Base-by-base conservation (phyloP, 2,113 vertebrate genomes). In the Bostrychus sinensis region DNA sequence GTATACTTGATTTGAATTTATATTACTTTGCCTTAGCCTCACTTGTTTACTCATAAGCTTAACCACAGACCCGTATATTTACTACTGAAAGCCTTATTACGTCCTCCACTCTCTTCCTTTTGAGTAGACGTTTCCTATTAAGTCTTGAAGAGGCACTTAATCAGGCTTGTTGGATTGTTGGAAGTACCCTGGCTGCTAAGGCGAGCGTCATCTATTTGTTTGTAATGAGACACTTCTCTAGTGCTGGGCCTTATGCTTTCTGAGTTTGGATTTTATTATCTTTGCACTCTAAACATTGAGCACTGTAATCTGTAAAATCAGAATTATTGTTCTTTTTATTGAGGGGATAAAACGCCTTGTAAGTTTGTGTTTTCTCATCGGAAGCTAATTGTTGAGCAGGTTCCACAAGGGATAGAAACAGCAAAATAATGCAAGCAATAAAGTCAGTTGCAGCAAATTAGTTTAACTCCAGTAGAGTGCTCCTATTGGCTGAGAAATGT, bases 91-190 rank as follows among this genome's bases (percentile, higher is more conserved):
- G 22, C 5, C 14, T 51, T 25, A n/a, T 16, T 16, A 23, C 23
- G 14, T 28, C 25, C 16, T 2, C 14, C 25, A 16, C 23, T 28
- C 14, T 30, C 23, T 19, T 7, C 16, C 7, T 25, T 51, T 51
- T n/a, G 7, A 51, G 26, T 45, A 50, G 61, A 51, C 50, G 5
- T 51, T 43, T 39, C 41, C 32, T 53, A 14, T 67, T 60, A 34
- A n/a, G 6, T 5, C 68, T 79, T 77, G 50, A 75, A 73, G 57
- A 56, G 50, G 28, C 66, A 62, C 67, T 69, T 57, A 26, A 75
- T 79, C 38, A 60, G 12, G 22, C 17, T 19, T 28, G 41, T 42
- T n/a, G n/a, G 70, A 78, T 62, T 22, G 5, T 55, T 50, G 46
- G 66, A 74, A 46, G 62, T 36, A 46, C 55, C n/a, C 30, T 20